Conservation (phyloP, 2,113 vertebrate species). For the Micronisus gabar region DNA sequence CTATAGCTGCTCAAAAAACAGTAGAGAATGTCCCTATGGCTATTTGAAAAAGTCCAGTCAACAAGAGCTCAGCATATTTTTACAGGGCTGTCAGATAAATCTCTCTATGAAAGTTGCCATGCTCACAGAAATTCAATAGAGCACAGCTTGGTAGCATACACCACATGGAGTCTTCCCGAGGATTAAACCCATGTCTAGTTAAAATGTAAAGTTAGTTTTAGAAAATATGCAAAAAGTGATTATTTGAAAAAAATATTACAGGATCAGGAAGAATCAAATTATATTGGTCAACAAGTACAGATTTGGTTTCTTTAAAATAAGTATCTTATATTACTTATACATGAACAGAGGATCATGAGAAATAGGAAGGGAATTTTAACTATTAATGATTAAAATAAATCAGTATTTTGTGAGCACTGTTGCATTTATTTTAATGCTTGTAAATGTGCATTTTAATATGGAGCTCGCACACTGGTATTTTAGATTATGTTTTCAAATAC, state of each 20-base stretch:
- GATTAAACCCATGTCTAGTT: constrained; percentile 54
- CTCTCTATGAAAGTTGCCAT: constrained; percentile 35
- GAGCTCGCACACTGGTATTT: neutral
- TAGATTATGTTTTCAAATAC: neutral
- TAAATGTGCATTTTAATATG: neutral
- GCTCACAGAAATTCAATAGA: constrained; percentile 56
- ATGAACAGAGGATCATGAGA: neutral
- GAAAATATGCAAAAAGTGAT: constrained; percentile 33
- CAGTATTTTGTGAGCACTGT: neutral
- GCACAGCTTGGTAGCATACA: constrained; percentile 32
- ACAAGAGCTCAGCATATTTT: constrained; percentile 51
- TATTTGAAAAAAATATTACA: constrained; percentile 9
- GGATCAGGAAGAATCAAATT: neutral
- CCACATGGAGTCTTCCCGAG: constrained; percentile 35
- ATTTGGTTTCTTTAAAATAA: neutral
- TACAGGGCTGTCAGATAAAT: constrained; percentile 41
- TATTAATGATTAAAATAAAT: neutral
- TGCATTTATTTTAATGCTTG: neutral
- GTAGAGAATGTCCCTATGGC: neutral
- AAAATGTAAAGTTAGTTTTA: constrained; percentile 46
- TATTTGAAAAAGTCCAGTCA: constrained; percentile 27
- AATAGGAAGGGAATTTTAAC: constrained; percentile 2
- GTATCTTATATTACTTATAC: neutral
- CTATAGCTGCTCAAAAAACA: neutral
- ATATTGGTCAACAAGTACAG: constrained; percentile 12